Percentiles rank a stretch among this genome's conserved stretches.
These are phyloP conservation scores for Murina feae DNA, from an alignment of 2,113 vertebrate genomes.

Conservation along the genomic window DNA sequence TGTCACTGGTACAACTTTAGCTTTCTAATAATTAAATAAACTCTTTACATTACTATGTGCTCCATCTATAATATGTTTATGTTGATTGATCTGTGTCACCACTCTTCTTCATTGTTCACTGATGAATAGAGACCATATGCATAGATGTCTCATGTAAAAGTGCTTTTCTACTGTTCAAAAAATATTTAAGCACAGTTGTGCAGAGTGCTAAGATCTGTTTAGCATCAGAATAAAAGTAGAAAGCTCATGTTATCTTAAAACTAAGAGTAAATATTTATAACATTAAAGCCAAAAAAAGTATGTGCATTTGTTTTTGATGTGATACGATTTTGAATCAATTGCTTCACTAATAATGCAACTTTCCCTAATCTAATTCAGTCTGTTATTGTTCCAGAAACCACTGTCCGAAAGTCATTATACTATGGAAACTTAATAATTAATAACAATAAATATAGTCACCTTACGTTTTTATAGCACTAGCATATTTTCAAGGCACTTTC, in stretches of 20 bases:
- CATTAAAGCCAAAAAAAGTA: neutral
- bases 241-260: neutral
- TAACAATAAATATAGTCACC: neutral
- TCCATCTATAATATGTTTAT: neutral
- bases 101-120: neutral
- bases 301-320: neutral
- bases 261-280: neutral
- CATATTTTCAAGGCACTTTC: conserved; percentile 3
- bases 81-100: neutral
- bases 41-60: neutral
- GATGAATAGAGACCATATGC: neutral
- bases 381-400: neutral
- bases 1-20: neutral
- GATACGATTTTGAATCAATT: neutral
- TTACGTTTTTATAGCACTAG: neutral
- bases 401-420: neutral
- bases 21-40: neutral
- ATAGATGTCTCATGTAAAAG: neutral
- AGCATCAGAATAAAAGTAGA: neutral
- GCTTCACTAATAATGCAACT: neutral
- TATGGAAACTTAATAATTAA: neutral
- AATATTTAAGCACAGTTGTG: neutral
- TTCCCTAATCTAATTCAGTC: neutral
- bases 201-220: neutral
- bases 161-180: neutral